Base-by-base conservation (phyloP, 2,113 vertebrate genomes). In the Notarius quadriscutis region DNA sequence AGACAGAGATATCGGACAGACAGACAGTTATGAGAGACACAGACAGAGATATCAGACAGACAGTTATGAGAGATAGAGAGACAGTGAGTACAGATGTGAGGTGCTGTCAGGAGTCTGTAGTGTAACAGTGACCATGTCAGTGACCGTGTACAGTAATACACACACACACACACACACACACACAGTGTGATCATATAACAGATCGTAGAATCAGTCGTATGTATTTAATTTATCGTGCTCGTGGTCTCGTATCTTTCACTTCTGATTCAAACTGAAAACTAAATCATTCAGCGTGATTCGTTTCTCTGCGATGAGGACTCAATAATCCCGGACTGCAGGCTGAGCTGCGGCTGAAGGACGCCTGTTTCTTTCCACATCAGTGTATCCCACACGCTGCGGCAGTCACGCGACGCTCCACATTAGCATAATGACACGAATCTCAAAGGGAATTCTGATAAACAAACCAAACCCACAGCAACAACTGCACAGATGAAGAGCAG, bases 371-470 rank as follows among this genome's bases (percentile, higher is more conserved):
- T 77, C 50, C 48, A 77, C 74, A 15, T 77, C 48, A 17, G 1
- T 12, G 8, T 12, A 11, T 20, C 69, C 69, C 22, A n/a, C 62
- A n/a, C 71, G n/a, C 72, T 63, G 4, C 34, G 41, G 75, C 69
- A 72, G 58, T 22, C 55, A 84, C 18, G 20, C 69, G 1, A 55
- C 55, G 9, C 58, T 79, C 84, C 6, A 1, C 2, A 12, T 78
- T 30, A 78, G 27, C 18, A 22, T 86, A 25, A 86, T 55, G 75
- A 65, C 63, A 41, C 74, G 84, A 62, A 84, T 84, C 48, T 9
- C 27, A 62, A 67, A 69, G 58, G 17, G 65, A 87, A 89, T 89
- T 55, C 10, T 12, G 34, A 7, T 81, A 84, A 84, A 72, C 27
- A 89, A 51, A 72, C 69, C 55, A 48, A 87, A 81, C 48, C 62